Evolutionary conservation across 2,888 invertebrate species (phyloP), one percentile per base, ranked within the genome.

Genomic region (Orthosia incerta): DNA sequence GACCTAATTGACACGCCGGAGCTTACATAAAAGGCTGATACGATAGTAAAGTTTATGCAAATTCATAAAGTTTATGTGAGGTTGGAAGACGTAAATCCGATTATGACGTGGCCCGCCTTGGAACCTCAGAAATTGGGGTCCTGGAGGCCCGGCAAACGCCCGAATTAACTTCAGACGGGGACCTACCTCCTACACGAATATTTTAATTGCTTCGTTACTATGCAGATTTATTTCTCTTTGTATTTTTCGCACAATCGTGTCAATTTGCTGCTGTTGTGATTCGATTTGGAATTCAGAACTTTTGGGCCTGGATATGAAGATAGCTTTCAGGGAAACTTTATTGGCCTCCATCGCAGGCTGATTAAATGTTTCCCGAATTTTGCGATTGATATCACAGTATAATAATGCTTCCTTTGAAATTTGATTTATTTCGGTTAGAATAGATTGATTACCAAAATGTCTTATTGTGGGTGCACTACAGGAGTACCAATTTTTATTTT

Each of bases 31-130:
- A 87, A 86, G 75, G 82, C 76, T 82, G 79, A 83, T 88, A 81
- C 80, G 67, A 85, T 88, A 86, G 79, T 87, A 85, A 90, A 92
- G 91, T 92, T 90, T 90, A 92, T 93, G 92, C 90, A 93, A 91
- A 93, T 93, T 90, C 87, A 79, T 87, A 79, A 92, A 92, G 89
- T 93, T 93, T 89, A 90, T 86, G 89, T 88, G 84, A 85, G 86
- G 88, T 87, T 83, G 77, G 76, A 59, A 82, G 85, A 85, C 88
- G 79, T 86, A 89, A 92, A 94, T 92, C 92, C 86, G 91, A 93
- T 93, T 93, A 93, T 81, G 88, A 80, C 86, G 84, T 81, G 72
- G 83, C 83, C 78, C 80, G 86, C 83, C 84, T 84, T 83, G 77
- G 86, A 87, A 71, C 87, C 87, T 86, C 78, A 84, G 76, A 87